Evolutionary conservation across 35 echinoderm and acorn worm species (phyloP), one percentile per base, ranked within the genome.

Genomic region (Holothuria glaberrima): DNA sequence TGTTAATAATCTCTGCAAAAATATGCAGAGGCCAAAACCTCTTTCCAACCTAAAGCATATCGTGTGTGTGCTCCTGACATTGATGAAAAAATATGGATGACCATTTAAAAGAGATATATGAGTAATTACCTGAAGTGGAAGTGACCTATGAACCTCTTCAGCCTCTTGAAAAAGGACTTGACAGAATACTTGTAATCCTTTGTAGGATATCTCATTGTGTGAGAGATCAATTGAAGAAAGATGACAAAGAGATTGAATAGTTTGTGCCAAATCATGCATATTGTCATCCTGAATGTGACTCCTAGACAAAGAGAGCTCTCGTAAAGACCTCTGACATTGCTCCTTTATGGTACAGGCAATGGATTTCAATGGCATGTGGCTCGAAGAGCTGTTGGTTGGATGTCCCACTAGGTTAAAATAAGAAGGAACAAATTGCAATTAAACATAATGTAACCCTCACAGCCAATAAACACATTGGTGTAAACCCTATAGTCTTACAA

Each of bases 81-180:
- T 54, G 50, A 54, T 4, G 4, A 54, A 12, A 54, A 54, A 54
- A 17, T 41, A 7, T 41, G n/a, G n/a, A n/a, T 41, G 36, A 4
- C 36, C 36, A 2, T 7, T 41, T 5, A 54, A 9, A 12, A 14
- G 50, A 54, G 16, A 54, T 9, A 14, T 2, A 54, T 9, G 13
- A 9, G 50, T 54, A 54, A 5, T 9, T 54, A 54, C 50, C 50
- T 54, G 50, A 5, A 54, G 50, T 54, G 50, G 44, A 78, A 30
- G 25, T 48, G 44, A 48, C n/a, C 38, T 78, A 5, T 41, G 29
- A 9, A 12, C 38, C 50, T 78, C 20, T 12, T 48, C 74, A 30
- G 74, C 50, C 26, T 78, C 74, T 48, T 41, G 74, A 48, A 48
- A 78, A 19, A 78, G 74, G 38, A 68, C n/a, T 68, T 68, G 64